Evolutionary conservation across 2,888 invertebrate genomes (phyloP).

Genomic region (Drosophila atroscutellata): DNA sequence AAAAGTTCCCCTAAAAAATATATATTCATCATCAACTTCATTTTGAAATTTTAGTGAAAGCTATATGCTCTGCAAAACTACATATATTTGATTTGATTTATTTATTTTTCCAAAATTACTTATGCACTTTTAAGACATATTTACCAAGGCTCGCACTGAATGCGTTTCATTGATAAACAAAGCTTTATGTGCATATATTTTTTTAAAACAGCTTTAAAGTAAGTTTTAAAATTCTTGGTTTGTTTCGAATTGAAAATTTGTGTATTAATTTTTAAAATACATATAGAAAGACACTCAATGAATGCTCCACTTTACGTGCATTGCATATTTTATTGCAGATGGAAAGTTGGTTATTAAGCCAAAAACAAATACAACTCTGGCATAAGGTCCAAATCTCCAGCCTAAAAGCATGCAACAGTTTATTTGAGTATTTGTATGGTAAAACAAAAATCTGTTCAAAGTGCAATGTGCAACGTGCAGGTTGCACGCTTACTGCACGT

Average conservation of each 20-base stretch:
- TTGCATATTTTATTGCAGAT: neutral
- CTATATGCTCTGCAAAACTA: no score
- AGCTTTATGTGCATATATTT: no score
- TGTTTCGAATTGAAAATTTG: neutral
- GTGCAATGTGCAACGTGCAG: constrained; percentile 32
- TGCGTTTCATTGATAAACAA: neutral
- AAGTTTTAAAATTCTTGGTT: neutral
- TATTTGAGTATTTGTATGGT: neutral
- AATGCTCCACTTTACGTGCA: neutral
- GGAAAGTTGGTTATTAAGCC: neutral
- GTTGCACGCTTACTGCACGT: constrained; percentile 37
- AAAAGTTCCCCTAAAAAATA: neutral
- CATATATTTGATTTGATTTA: no score
- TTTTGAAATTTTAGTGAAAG: neutral
- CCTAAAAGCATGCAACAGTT: constrained; percentile 53
- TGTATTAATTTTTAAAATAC: neutral
- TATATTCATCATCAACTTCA: neutral
- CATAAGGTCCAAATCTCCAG: neutral
- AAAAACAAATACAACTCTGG: neutral
- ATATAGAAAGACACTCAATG: neutral
- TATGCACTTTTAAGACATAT: neutral
- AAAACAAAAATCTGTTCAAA: constrained; percentile 20
- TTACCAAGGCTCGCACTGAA: no score
- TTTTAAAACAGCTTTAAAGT: neutral
- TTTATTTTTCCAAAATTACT: neutral